These are phyloP conservation scores for Lasius fuliginosus DNA, from an alignment of 2,888 invertebrate genomes.

Conservation along the genomic window DNA sequence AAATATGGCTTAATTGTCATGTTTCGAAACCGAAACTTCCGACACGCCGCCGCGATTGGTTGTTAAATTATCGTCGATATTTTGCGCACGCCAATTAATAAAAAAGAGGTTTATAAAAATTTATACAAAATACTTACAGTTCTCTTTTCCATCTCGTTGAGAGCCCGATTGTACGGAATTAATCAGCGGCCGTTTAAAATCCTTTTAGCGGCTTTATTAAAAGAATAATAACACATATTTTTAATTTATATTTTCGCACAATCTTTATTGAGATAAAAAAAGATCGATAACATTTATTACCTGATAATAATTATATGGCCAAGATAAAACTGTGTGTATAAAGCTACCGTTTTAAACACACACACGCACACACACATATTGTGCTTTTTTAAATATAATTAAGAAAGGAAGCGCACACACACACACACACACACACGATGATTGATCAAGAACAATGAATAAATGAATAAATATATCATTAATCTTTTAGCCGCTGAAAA, in stretches of 20 bases:
- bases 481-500: too few species aligned
- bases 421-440: too few species aligned
- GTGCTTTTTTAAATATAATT: background rate
- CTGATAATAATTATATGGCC: background rate
- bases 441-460: background rate
- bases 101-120: slow-evolving; percentile 38
- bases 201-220: slow-evolving; percentile 41
- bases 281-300: slow-evolving; percentile 19
- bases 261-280: slow-evolving; percentile 2
- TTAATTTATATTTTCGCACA: slow-evolving; percentile 27
- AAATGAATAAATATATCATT: background rate
- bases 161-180: slow-evolving; percentile 30
- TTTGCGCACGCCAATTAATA: slow-evolving; percentile 48
- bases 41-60: background rate
- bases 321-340: background rate
- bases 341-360: background rate
- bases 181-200: slow-evolving; percentile 29
- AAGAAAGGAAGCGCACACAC: background rate
- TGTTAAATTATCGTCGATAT: slow-evolving; percentile 34
- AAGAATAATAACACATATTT: slow-evolving; percentile 35
- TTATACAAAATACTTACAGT: slow-evolving; percentile 39
- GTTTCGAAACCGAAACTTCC: slow-evolving; percentile 52
- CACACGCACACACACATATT: too few species aligned
- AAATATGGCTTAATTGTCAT: slow-evolving; percentile 48
- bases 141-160: slow-evolving; percentile 29